Evolutionary conservation across 2,888 invertebrate genomes (phyloP).

Genomic region (Dendrolimus houi): DNA sequence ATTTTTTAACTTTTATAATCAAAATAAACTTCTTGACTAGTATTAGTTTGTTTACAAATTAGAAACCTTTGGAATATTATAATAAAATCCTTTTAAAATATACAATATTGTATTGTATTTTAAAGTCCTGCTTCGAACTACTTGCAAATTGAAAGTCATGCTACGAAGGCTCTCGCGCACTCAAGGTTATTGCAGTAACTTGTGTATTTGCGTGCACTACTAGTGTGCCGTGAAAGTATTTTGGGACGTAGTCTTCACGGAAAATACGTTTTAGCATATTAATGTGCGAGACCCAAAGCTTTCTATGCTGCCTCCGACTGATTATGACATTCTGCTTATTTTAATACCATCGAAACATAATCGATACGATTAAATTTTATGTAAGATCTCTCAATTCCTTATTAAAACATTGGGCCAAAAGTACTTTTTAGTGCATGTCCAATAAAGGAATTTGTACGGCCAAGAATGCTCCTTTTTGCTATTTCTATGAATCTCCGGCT

Average conservation of each 20-base stretch:
- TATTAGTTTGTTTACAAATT: no score
- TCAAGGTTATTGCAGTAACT: conserved; percentile 49
- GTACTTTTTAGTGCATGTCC: no score
- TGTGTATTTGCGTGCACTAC: conserved; percentile 57
- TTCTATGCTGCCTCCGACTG: conserved; percentile 50
- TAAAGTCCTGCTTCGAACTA: conserved; percentile 17
- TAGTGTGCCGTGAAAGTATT: conserved; percentile 68
- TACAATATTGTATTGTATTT: no score
- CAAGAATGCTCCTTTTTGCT: no score
- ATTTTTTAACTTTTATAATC: conserved; percentile 3
- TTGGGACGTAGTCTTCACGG: conserved; percentile 55
- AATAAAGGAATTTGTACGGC: no score
- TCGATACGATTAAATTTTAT: no score
- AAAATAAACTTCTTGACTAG: conserved; percentile 2
- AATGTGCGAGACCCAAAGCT: conserved; percentile 49
- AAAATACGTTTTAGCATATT: conserved; percentile 67
- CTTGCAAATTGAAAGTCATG: conserved; percentile 35
- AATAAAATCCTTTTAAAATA: no score
- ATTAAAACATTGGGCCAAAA: no score
- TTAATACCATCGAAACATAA: conserved; percentile 14
- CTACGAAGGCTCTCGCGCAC: conserved; percentile 39
- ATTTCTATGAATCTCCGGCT: no score
- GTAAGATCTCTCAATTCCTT: no score
- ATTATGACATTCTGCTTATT: conserved; percentile 31
- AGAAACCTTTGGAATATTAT: no score